Evolutionary conservation across 2,888 invertebrate genomes (phyloP).

Genomic region (Synergus gifuensis): DNA sequence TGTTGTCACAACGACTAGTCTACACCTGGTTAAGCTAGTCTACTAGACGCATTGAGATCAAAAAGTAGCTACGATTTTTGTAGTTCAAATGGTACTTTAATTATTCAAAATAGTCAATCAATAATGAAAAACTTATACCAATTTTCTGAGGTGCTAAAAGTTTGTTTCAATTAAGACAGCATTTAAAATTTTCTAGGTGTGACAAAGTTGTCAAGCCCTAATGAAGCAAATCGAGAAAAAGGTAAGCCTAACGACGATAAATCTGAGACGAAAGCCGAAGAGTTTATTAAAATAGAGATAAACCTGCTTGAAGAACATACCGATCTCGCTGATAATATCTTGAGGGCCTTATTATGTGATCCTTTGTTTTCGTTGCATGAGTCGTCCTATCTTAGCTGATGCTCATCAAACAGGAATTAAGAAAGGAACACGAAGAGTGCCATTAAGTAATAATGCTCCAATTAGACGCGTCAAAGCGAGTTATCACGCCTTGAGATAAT

Average conservation of each 20-base stretch:
- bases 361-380: slow-evolving; percentile 54
- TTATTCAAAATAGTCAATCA: background rate
- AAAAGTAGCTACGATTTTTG: background rate
- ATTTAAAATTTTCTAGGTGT: background rate
- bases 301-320: background rate
- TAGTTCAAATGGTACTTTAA: background rate
- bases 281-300: slow-evolving; percentile 1
- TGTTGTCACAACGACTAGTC: background rate
- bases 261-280: background rate
- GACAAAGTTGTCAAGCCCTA: background rate
- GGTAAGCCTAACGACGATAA: background rate
- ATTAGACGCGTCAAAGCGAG: slow-evolving; percentile 6
- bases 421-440: slow-evolving; percentile 26
- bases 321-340: slow-evolving; percentile 7
- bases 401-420: slow-evolving; percentile 5
- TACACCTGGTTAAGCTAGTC: background rate
- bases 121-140: background rate
- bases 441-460: slow-evolving; percentile 38
- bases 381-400: slow-evolving; percentile 46
- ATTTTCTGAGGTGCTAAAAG: background rate
- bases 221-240: background rate
- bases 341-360: slow-evolving; percentile 28
- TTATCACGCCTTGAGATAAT: slow-evolving; percentile 16
- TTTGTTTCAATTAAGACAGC: background rate
- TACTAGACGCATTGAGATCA: background rate